Evolutionary conservation across 2,888 invertebrate species (phyloP).

Genomic region (Osedax frankpressi): DNA sequence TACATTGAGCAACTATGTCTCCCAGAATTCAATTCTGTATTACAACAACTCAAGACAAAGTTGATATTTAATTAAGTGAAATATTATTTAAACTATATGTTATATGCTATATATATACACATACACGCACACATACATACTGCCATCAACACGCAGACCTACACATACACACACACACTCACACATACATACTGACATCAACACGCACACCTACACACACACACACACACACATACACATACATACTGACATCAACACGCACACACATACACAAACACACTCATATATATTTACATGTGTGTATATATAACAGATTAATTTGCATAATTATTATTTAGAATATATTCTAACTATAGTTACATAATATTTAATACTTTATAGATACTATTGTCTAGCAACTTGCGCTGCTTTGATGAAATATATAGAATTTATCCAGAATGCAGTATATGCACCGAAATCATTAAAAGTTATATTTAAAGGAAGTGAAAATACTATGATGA

Average conservation of each 20-base stretch:
- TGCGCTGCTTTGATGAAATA: conserved; percentile 73
- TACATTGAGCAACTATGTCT: conserved; percentile 61
- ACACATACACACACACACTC: background rate
- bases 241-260: too few relatives aligned
- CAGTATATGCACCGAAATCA: conserved; percentile 62
- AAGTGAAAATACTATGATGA: conserved; percentile 66
- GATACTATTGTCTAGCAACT: conserved; percentile 73
- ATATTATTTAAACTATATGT: too few relatives aligned
- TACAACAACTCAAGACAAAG: conserved; percentile 45
- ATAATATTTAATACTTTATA: conserved; percentile 42
- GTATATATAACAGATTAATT: too few relatives aligned
- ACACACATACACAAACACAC: too few relatives aligned
- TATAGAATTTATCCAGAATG: conserved; percentile 64
- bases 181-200: too few relatives aligned
- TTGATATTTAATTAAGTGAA: too few relatives aligned
- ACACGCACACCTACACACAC: too few relatives aligned
- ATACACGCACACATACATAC: background rate
- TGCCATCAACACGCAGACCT: background rate
- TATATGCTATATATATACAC: too few relatives aligned
- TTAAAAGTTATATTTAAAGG: conserved; percentile 69
- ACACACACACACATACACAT: too few relatives aligned
- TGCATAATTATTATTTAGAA: too few relatives aligned
- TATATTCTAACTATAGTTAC: too few relatives aligned
- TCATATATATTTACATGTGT: too few relatives aligned
- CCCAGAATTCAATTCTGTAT: conserved; percentile 53